Percentiles rank a stretch among this genome's conserved stretches.
Conservation (phyloP, 2,888 invertebrate genomes). For the Lamellibrachia satsuma region DNA sequence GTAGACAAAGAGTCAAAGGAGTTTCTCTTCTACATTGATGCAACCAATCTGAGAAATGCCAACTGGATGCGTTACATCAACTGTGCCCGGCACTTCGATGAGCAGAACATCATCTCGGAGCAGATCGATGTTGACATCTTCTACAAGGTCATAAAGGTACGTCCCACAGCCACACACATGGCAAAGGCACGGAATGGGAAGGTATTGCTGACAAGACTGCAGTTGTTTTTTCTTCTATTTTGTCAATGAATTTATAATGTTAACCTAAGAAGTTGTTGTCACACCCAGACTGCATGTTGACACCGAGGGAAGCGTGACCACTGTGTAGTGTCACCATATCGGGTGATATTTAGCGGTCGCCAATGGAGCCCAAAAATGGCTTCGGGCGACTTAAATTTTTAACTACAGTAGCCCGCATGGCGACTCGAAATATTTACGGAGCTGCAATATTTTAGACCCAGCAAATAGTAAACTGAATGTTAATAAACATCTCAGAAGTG, state of each 20-base stretch:
- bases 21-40: conserved; percentile 57
- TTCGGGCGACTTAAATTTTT: too few species aligned
- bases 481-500: too few species aligned
- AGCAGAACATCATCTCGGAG: conserved; percentile 61
- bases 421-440: too few species aligned
- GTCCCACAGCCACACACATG: neutral
- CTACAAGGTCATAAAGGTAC: conserved; percentile 61
- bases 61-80: conserved; percentile 64
- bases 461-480: too few species aligned
- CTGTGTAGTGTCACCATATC: too few species aligned
- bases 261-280: neutral
- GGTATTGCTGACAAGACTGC: neutral
- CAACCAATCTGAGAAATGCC: conserved; percentile 51
- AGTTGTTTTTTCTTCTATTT: neutral
- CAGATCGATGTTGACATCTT: conserved; percentile 58
- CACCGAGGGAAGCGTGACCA: too few species aligned
- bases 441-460: too few species aligned
- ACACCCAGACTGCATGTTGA: too few species aligned
- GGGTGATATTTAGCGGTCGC: too few species aligned
- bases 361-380: too few species aligned
- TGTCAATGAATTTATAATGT: neutral
- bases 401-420: too few species aligned
- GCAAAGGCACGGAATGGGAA: neutral
- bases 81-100: conserved; percentile 60
- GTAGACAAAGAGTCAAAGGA: conserved; percentile 56